Conservation (phyloP, 2,113 vertebrate species). For the Epinephelus cyanopodus region DNA sequence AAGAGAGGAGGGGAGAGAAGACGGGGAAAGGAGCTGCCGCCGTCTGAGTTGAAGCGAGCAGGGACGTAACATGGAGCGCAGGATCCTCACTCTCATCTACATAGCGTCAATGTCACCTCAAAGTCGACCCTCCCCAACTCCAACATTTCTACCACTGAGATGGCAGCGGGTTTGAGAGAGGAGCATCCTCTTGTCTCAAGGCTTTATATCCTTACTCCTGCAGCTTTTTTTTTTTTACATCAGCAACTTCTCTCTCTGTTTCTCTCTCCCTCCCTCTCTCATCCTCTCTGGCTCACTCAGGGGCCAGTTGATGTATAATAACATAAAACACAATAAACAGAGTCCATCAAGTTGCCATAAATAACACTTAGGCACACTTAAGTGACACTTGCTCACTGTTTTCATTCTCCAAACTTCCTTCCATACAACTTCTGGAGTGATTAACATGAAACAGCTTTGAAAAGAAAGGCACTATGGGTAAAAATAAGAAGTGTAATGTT, state of each 20-base stretch:
- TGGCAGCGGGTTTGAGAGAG: conserved; percentile 81
- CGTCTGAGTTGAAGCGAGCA: conserved; percentile 82
- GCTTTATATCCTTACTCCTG: conserved; percentile 83
- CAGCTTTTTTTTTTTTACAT: conserved; percentile 66
- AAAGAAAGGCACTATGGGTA: conserved; percentile 40
- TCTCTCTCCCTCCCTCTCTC: conserved; percentile 23
- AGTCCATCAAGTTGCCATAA: neutral
- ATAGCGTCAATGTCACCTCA: conserved; percentile 88
- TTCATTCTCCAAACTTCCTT: conserved; percentile 5
- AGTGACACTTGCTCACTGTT: neutral
- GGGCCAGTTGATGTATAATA: conserved; percentile 60
- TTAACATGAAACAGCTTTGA: neutral
- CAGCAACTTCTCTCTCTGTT: conserved; percentile 52
- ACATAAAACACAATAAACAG: neutral
- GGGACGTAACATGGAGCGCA: conserved; percentile 84
- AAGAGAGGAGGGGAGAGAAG: conserved; percentile 79
- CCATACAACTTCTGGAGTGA: neutral
- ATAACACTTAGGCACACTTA: neutral
- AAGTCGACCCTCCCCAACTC: conserved; percentile 87
- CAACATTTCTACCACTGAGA: conserved; percentile 87
- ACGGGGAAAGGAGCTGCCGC: conserved; percentile 81
- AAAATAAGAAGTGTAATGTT: conserved; percentile 58
- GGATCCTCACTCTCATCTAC: conserved; percentile 84
- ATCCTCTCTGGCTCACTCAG: conserved; percentile 42
- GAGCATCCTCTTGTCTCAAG: conserved; percentile 83